Evolutionary conservation across 2,888 invertebrate genomes (phyloP).

Genomic region (Hydriomena furcata): DNA sequence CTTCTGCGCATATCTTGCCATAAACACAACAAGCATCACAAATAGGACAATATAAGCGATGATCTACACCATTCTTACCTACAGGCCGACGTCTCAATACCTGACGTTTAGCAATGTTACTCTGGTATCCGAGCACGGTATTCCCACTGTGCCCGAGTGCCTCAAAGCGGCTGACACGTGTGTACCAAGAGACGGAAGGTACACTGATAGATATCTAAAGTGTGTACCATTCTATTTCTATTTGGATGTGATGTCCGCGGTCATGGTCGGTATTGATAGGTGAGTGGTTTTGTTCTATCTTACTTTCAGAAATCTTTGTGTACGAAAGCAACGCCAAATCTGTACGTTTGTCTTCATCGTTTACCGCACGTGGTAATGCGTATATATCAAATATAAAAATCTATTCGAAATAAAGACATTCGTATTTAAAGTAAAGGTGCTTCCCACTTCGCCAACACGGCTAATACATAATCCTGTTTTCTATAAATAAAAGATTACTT

Average conservation of each 20-base stretch:
- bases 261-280: constrained; percentile 84
- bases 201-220: constrained; percentile 80
- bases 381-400: no score
- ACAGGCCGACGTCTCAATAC: constrained; percentile 69
- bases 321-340: no score
- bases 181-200: constrained; percentile 79
- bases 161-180: constrained; percentile 70
- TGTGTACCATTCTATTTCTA: constrained; percentile 85
- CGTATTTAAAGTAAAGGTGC: no score
- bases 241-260: constrained; percentile 85
- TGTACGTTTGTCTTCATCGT: no score
- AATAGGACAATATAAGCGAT: no score
- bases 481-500: not conserved
- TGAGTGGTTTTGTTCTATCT: constrained; percentile 39
- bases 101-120: constrained; percentile 87
- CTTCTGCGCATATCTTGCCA: no score
- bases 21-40: no score
- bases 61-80: not conserved
- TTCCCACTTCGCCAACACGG: no score
- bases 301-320: no score
- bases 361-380: no score
- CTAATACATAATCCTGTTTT: no score
- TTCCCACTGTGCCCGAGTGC: constrained; percentile 74
- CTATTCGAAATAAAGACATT: no score
- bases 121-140: constrained; percentile 86